Evolutionary conservation across 2,113 vertebrate genomes (phyloP).

Genomic region (Octodon degus): DNA sequence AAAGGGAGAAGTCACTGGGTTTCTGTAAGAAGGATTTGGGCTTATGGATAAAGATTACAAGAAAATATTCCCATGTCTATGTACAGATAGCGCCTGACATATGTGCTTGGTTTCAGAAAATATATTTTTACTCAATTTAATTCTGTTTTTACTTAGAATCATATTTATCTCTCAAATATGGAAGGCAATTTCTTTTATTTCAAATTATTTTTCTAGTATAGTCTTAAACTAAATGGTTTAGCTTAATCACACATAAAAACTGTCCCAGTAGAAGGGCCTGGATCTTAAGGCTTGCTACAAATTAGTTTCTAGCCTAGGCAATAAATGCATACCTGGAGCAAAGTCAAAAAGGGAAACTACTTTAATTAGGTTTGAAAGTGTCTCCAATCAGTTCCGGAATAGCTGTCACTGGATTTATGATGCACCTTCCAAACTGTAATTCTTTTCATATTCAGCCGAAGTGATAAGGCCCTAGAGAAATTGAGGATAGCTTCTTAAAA

Average conservation of each 20-base stretch:
- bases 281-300: constrained; percentile 69
- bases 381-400: constrained; percentile 71
- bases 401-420: constrained; percentile 74
- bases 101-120: constrained; percentile 57
- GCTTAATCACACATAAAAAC: constrained; percentile 76
- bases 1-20: background rate
- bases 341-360: constrained; percentile 77
- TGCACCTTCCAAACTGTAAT: constrained; percentile 51
- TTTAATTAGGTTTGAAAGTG: constrained; percentile 80
- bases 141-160: constrained; percentile 63
- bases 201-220: constrained; percentile 65
- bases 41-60: background rate
- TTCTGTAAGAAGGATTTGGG: background rate
- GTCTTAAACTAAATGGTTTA: constrained; percentile 72
- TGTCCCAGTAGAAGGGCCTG: constrained; percentile 31
- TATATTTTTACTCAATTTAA: constrained; percentile 58
- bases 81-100: constrained; percentile 21
- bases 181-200: constrained; percentile 71
- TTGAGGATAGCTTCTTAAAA: constrained; percentile 36
- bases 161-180: constrained; percentile 66
- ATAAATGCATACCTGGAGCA: constrained; percentile 80
- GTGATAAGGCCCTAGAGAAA: constrained; percentile 42
- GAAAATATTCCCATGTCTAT: background rate
- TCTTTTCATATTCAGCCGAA: constrained; percentile 25
- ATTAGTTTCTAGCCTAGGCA: constrained; percentile 73